These are phyloP conservation scores for Dreissena polymorpha DNA, from an alignment of 1,140 invertebrate genomes.

Conservation along the genomic window DNA sequence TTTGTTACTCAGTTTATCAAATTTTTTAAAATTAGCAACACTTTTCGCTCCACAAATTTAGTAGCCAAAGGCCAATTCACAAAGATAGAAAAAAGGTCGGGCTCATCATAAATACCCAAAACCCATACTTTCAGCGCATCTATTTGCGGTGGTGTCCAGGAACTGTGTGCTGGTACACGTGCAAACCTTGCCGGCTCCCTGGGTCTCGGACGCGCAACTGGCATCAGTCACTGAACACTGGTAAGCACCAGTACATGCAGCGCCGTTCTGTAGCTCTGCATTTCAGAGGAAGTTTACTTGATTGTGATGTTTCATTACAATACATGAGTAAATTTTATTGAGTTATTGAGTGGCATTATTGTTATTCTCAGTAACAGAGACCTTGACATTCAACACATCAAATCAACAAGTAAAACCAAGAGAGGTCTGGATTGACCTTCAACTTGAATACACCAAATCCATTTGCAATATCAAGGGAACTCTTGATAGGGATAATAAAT, in stretches of 20 bases:
- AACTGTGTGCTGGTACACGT: not conserved
- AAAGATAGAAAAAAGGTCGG: too few relatives aligned
- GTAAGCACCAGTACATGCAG: not conserved
- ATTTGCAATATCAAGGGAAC: too few relatives aligned
- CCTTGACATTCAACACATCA: too few relatives aligned
- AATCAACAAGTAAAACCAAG: not conserved
- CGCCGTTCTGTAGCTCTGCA: conserved; percentile 14
- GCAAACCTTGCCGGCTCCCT: not conserved
- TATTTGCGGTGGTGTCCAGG: not conserved
- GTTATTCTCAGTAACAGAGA: not conserved
- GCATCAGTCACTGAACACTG: not conserved
- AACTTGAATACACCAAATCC: too few relatives aligned
- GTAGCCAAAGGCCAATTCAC: too few relatives aligned
- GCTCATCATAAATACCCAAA: not conserved
- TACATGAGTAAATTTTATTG: not conserved
- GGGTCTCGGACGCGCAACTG: not conserved
- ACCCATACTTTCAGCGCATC: conserved; percentile 26
- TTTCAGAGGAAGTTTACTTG: not conserved
- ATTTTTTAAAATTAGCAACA: too few relatives aligned
- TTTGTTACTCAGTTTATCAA: too few relatives aligned
- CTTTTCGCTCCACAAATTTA: too few relatives aligned
- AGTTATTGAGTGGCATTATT: not conserved
- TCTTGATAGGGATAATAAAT: too few relatives aligned
- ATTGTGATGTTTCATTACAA: not conserved
- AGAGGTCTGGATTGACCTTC: not conserved